Evolutionary conservation across 2,888 invertebrate genomes (phyloP).

Genomic region (Leuctra nigra): DNA sequence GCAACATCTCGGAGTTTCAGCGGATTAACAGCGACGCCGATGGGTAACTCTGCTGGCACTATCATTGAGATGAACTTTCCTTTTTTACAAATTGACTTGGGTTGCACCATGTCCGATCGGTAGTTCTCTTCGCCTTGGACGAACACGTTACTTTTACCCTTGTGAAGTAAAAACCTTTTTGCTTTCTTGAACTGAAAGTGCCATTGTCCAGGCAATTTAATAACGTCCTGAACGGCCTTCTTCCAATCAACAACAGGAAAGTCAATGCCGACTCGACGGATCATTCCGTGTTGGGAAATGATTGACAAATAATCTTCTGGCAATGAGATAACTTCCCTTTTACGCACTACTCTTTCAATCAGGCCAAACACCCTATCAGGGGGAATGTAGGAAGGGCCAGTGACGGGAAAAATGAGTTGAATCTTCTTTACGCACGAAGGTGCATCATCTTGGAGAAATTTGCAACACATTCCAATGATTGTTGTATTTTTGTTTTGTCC

Average conservation of each 20-base stretch:
- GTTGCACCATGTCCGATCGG: background rate
- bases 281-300: conserved; percentile 26
- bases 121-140: background rate
- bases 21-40: background rate
- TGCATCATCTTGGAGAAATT: conserved; percentile 30
- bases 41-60: background rate
- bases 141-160: background rate
- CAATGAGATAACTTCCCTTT: conserved; percentile 28
- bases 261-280: conserved; percentile 27
- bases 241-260: conserved; percentile 30
- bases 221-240: conserved; percentile 23
- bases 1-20: background rate
- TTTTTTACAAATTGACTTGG: background rate
- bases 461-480: conserved; percentile 31
- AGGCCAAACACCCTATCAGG: conserved; percentile 33
- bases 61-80: background rate
- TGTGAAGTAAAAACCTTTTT: conserved; percentile 23
- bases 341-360: conserved; percentile 32
- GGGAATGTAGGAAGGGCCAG: conserved; percentile 34
- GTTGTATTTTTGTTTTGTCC: conserved; percentile 35
- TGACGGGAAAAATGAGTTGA: conserved; percentile 32
- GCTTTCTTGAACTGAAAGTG: conserved; percentile 30
- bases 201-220: conserved; percentile 29
- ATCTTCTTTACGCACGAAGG: conserved; percentile 28
- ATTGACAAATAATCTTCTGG: conserved; percentile 31